Base-by-base conservation (phyloP, 2,888 invertebrate genomes). In the Lepidochitona cinerea region DNA sequence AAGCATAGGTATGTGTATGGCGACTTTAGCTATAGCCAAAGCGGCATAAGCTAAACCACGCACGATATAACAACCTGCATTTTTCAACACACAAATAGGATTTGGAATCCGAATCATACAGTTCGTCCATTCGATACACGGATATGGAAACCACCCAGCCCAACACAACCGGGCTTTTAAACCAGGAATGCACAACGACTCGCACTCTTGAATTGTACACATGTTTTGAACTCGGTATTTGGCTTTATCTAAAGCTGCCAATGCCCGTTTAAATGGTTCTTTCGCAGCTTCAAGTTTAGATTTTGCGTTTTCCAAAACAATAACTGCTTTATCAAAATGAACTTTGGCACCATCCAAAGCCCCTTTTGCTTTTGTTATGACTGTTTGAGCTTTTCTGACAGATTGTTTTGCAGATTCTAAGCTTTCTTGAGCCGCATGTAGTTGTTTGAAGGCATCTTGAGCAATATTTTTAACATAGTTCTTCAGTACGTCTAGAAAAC, bases 91-190 rank as follows among this genome's bases (percentile, higher is more conserved):
- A 37, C 59, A 59, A 14, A 70, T 59, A n/a, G 37, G 70, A 6
- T 54, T 32, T 3, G 70, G 70, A 35, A 70, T 70, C 12, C 37
- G 12, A 18, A 70, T 35, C 70, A 70, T 70, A 23, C 70, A 70
- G 35, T 59, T 70, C 9, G 68, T 68, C 41, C 41, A 65, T 18
- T 9, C 18, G 37, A 26, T 23, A n/a, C 66, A 66, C 37, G 66
- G 66, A 66, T 66, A 66, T 2, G 66, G 66, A n/a, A 66, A 35
- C 36, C 35, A 37, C 6, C 37, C 59, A 4, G 29, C 18, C 70
- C 59, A 59, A n/a, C 59, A 54, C 18, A 18, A n/a, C 7, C 32
- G 26, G 14, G 18, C 6, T 59, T 70, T 70, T 35, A 70, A 14
- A 33, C 70, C 70, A 9, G 70, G 70, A 18, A 70, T 70, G 35